These are phyloP conservation scores for Sapajus apella DNA, from an alignment of 2,113 vertebrate species.

Conservation along the genomic window DNA sequence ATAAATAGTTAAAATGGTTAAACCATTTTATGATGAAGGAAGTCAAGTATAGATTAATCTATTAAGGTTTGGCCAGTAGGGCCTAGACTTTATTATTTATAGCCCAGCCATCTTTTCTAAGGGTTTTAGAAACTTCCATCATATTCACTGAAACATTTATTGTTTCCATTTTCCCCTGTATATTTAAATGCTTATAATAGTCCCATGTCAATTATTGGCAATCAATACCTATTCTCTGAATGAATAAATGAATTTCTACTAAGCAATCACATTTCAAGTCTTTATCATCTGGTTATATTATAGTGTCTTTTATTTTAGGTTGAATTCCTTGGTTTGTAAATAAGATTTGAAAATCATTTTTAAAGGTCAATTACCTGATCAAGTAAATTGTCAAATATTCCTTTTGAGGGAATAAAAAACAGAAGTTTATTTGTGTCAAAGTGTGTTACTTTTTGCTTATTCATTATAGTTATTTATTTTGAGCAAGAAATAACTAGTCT, in stretches of 20 bases:
- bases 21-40: neutral
- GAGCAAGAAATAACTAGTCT: conserved; percentile 2
- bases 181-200: neutral
- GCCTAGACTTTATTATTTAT: neutral
- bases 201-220: neutral
- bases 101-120: neutral
- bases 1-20: neutral
- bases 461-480: neutral
- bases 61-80: neutral
- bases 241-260: neutral
- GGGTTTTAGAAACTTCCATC: neutral
- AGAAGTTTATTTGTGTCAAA: conserved; percentile 3
- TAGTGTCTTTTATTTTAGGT: neutral
- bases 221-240: conserved; percentile 23
- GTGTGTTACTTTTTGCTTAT: neutral
- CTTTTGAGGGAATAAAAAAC: neutral
- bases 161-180: neutral
- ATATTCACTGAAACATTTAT: neutral
- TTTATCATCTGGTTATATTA: neutral
- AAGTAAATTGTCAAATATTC: neutral
- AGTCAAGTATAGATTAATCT: neutral
- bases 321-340: neutral
- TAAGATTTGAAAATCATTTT: neutral
- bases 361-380: neutral
- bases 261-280: conserved; percentile 13